These are phyloP conservation scores for Poecile atricapillus DNA, from an alignment of 2,113 vertebrate genomes.

Conservation along the genomic window DNA sequence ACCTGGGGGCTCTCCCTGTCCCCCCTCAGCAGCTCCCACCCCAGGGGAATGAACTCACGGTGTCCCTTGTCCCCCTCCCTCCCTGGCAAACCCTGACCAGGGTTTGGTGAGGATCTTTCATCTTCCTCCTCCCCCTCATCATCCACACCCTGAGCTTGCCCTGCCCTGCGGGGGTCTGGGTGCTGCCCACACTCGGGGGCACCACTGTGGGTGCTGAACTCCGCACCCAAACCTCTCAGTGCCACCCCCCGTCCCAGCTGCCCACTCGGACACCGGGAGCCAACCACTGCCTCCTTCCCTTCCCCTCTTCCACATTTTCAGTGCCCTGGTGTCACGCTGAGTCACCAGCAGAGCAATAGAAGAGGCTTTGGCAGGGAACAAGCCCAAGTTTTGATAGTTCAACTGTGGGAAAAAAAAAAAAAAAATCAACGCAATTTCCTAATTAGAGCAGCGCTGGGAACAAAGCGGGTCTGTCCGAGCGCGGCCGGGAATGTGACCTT, in stretches of 20 bases:
- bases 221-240: accelerated
- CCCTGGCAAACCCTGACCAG: not conserved
- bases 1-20: accelerated
- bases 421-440: not conserved
- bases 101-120: not conserved
- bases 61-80: not conserved
- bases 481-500: slow-evolving; percentile 36
- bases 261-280: accelerated
- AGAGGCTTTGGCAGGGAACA: slow-evolving; percentile 4
- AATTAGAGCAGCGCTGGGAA: not conserved
- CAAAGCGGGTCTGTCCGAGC: slow-evolving; percentile 24
- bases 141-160: accelerated
- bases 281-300: not conserved
- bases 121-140: not conserved
- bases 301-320: not conserved
- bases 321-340: slow-evolving; percentile 5
- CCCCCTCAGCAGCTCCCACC: not conserved
- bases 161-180: not conserved
- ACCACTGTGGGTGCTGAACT: not conserved
- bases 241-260: accelerated
- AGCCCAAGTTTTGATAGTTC: not conserved
- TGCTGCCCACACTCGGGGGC: not conserved
- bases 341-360: not conserved
- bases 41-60: accelerated
- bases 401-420: not conserved